A percentile compares a stretch with the other conserved stretches of the same genome.
phyloP scores from a whole-genome alignment of 2,113 vertebrate genomes.

The Gopherus flavomarginatus region DNA sequence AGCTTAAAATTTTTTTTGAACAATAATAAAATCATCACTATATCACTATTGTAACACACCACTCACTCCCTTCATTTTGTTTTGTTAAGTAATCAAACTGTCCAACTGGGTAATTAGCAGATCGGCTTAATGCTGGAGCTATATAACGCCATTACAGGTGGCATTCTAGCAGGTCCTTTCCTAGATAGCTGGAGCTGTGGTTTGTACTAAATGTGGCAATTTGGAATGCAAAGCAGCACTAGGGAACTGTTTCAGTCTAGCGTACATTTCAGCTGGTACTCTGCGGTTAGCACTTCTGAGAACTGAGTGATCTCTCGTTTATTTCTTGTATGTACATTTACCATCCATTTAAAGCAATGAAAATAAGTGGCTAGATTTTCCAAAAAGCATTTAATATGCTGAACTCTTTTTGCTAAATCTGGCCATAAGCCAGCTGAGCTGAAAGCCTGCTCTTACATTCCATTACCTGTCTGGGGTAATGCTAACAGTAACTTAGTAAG shows the following conservation, averaged over 20 bases:
- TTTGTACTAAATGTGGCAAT: neutral
- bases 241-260: neutral
- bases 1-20: neutral
- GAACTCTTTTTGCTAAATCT: neutral
- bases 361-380: neutral
- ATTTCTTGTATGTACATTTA: neutral
- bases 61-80: neutral
- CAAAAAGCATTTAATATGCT: neutral
- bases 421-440: neutral
- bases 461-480: neutral
- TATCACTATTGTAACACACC: neutral
- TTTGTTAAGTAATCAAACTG: constrained; percentile 8
- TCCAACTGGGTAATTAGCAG: constrained; percentile 19
- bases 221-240: neutral
- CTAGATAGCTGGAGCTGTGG: neutral
- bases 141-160: neutral
- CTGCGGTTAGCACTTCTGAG: neutral
- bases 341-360: neutral
- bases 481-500: neutral
- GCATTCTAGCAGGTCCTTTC: neutral
- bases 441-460: neutral
- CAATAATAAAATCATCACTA: constrained; percentile 13
- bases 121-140: neutral
- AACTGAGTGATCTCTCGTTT: neutral
- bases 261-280: neutral